Evolutionary conservation across 2,797 vertebrate species (phyloP).

Genomic region (Enteromius unitaeniatus): DNA sequence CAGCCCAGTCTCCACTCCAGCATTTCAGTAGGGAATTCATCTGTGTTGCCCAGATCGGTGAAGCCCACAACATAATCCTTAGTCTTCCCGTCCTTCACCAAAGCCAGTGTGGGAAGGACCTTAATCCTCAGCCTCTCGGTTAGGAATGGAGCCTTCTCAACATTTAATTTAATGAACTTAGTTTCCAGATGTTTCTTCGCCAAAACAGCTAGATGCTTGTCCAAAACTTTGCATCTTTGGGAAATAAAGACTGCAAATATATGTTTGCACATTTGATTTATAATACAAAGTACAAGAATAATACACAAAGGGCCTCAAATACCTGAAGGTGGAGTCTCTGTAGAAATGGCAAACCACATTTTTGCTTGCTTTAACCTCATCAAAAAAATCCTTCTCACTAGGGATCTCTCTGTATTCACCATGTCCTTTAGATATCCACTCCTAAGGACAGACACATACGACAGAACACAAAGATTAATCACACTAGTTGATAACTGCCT

Average conservation of each 20-base stretch:
- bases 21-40: conserved; percentile 93
- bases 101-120: conserved; percentile 91
- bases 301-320: conserved; percentile 21
- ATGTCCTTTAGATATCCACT: conserved; percentile 96
- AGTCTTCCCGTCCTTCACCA: conserved; percentile 93
- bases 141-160: conserved; percentile 95
- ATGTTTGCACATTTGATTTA: not conserved
- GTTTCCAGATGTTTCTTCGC: conserved; percentile 97
- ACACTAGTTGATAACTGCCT: not conserved
- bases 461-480: not conserved
- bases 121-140: conserved; percentile 92
- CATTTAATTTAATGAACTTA: conserved; percentile 96
- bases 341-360: conserved; percentile 99
- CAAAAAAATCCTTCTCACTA: conserved; percentile 96
- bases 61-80: conserved; percentile 95
- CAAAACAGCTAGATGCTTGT: conserved; percentile 89
- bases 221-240: conserved; percentile 91
- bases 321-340: conserved; percentile 94
- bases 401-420: conserved; percentile 94
- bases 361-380: conserved; percentile 95
- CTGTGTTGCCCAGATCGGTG: conserved; percentile 92
- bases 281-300: not conserved
- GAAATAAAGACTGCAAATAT: not conserved
- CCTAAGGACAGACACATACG: conserved; percentile 76
- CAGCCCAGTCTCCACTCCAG: conserved; percentile 97